Base-by-base conservation (phyloP, 92 coral and sea anemone species). In the Pocillopora grandis region DNA sequence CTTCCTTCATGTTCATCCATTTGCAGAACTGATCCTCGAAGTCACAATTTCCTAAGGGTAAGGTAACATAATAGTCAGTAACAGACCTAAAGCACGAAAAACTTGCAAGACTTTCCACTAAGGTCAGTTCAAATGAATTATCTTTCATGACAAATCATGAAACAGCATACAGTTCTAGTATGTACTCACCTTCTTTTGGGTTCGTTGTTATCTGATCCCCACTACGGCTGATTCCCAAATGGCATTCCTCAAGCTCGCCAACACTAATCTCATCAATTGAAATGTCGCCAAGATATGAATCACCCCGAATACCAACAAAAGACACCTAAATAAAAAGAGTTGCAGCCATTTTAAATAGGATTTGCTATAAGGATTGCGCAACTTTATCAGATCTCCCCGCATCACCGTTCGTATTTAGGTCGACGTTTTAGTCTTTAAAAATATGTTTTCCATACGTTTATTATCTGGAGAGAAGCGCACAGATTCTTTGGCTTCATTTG, bases 231-330 rank as follows among this genome's bases (percentile, higher is more conserved):
- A 9, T 4, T 55, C n/a, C 55, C 55, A 74, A 21, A 27, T 82
- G 49, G 74, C 86, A 83, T 20, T 73, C 80, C 18, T 73, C 48
- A 48, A 21, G 72, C 61, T 74, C 86, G 55, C 33, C 31, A 60
- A 83, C 58, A 13, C 65, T 71, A 63, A 93, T 69, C 48, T 88
- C 88, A 60, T 93, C 97, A 62, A 93, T 36, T 14, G 89, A 81
- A 61, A 93, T 85, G 81, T 93, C 97, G 18, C 94, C 85, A 52
- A 69, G 66, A 75, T 63, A 89, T 20, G 84, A 65, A 3, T 55
- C 17, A 4, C 97, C 97, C 42, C 94, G 89, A 48, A 86, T 84
- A 49, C 87, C 94, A 12, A 82, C 91, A 49, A 93, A 75, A 13
- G 87, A 63, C 35, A 93, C 84, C 85, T 90, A 74, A 56, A 61